Evolutionary conservation across 2,888 invertebrate genomes (phyloP).

Genomic region (Scaptomyza caliginosa): DNA sequence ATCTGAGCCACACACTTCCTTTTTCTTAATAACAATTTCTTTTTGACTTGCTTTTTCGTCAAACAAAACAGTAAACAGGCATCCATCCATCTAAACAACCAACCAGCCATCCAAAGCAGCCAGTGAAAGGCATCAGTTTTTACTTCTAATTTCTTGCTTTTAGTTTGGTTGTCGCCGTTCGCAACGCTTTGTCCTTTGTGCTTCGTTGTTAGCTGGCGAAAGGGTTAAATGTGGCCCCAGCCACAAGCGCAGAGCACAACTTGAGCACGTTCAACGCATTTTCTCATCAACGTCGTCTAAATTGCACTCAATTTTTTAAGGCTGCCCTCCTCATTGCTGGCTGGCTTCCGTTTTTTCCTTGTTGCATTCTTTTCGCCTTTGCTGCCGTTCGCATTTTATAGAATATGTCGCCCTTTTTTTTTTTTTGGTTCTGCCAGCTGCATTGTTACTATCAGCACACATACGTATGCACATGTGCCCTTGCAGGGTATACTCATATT

Average conservation of each 20-base stretch:
- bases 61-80: constrained; percentile 48
- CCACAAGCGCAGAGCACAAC: constrained; percentile 66
- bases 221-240: constrained; percentile 64
- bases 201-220: constrained; percentile 69
- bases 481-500: constrained; percentile 21
- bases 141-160: constrained; percentile 57
- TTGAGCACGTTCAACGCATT: constrained; percentile 81
- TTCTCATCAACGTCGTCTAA: constrained; percentile 76
- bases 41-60: constrained; percentile 30
- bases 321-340: constrained; percentile 51
- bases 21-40: constrained; percentile 34
- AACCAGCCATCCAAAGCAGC: neutral
- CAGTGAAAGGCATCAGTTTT: constrained; percentile 20
- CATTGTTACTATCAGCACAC: constrained; percentile 50
- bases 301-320: constrained; percentile 81
- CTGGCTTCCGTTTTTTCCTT: constrained; percentile 46
- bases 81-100: constrained; percentile 7
- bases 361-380: constrained; percentile 28
- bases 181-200: constrained; percentile 33
- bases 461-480: constrained; percentile 17
- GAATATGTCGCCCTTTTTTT: constrained; percentile 54
- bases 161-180: constrained; percentile 26
- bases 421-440: constrained; percentile 50
- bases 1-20: constrained; percentile 40
- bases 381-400: constrained; percentile 18